phyloP scores from a whole-genome alignment of 2,797 vertebrate genomes.

The Tinamus major region DNA sequence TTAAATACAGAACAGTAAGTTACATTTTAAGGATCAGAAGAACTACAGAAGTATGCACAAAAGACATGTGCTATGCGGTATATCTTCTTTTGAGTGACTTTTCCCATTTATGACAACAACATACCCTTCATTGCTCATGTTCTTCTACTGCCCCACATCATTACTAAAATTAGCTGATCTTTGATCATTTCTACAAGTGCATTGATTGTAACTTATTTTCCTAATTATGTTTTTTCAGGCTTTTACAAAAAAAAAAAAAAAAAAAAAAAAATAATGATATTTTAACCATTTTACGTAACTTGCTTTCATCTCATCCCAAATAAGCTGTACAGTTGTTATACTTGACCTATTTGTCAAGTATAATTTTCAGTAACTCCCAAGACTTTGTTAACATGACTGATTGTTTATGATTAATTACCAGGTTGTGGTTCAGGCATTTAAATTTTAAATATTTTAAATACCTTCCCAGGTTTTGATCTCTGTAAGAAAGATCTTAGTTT shows the following conservation, averaged over 20 bases:
- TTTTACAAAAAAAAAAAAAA: neutral
- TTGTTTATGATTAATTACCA: neutral
- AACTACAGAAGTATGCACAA: neutral
- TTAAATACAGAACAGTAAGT: neutral
- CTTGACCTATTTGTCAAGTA: neutral
- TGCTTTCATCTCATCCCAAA: neutral
- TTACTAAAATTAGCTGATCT: neutral
- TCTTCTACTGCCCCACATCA: neutral
- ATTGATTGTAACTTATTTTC: neutral
- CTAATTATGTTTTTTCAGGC: neutral
- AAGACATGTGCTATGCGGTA: rapidly evolving
- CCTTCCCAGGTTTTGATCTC: neutral
- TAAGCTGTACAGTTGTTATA: neutral
- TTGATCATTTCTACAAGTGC: neutral
- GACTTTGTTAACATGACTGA: neutral
- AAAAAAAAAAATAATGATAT: neutral
- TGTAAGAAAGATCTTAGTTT: neutral
- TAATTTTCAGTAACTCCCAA: neutral
- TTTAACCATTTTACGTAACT: neutral
- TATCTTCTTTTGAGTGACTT: neutral
- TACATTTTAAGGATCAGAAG: neutral
- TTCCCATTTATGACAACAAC: neutral
- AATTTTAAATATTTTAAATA: neutral
- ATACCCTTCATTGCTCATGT: neutral
- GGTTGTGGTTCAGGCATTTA: neutral